A percentile compares a stretch with the other conserved stretches of the same genome.
These are phyloP conservation scores for Zoanthus gigantus DNA, from an alignment of 92 coral and sea anemone genomes.

Conservation along the genomic window DNA sequence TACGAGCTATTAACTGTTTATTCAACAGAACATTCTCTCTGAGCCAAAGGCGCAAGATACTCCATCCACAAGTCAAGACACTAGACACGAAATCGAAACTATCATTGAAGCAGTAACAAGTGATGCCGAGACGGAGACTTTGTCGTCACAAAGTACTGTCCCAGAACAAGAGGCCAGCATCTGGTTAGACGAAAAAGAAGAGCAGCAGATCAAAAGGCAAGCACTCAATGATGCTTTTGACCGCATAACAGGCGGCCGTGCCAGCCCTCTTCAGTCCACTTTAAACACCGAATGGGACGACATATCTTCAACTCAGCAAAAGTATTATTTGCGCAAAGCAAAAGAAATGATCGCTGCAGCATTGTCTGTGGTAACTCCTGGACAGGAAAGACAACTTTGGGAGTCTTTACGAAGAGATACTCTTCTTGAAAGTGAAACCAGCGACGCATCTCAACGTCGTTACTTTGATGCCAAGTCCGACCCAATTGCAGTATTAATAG, in stretches of 20 bases:
- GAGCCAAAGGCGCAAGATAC: too few relatives aligned
- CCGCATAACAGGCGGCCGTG: background rate
- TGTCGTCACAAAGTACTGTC: background rate
- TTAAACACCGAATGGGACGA: conserved; percentile 60
- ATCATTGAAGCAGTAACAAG: too few relatives aligned
- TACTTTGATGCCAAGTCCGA: conserved; percentile 49
- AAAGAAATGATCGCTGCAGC: conserved; percentile 38
- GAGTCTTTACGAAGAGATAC: conserved; percentile 53
- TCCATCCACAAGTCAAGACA: too few relatives aligned
- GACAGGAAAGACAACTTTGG: conserved; percentile 62
- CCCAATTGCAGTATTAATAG: conserved; percentile 29
- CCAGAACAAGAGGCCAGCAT: conserved; percentile 21
- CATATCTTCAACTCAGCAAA: conserved; percentile 57
- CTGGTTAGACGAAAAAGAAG: conserved; percentile 45
- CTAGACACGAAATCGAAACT: too few relatives aligned
- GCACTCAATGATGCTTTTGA: conserved; percentile 13
- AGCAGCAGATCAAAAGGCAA: conserved; percentile 27
- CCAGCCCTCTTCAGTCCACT: conserved; percentile 33
- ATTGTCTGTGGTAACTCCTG: conserved; percentile 55
- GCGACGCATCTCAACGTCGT: background rate
- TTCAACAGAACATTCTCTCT: too few relatives aligned
- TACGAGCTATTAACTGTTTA: too few relatives aligned
- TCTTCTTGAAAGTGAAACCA: conserved; percentile 7
- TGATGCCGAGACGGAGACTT: too few relatives aligned
- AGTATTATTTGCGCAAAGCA: conserved; percentile 50